A percentile compares a stretch with the other conserved stretches of the same genome.
Evolutionary conservation across 37 sponge, comb jelly and placozoan species (phyloP).

Genomic region (Halisarca cf. caerulea): DNA sequence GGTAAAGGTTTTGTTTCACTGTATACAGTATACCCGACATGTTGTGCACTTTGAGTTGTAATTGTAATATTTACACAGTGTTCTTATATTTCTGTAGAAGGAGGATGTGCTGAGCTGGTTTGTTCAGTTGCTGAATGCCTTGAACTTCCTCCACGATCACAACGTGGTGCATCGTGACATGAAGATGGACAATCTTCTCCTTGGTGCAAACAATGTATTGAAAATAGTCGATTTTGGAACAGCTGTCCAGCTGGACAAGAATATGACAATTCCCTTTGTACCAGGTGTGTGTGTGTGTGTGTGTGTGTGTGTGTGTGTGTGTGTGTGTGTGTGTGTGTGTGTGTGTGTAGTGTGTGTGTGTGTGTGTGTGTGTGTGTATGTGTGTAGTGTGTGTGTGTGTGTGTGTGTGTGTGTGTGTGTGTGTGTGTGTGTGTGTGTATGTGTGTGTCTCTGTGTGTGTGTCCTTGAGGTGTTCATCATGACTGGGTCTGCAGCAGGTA

Average conservation of each 20-base stretch:
- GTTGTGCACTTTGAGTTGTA: background rate
- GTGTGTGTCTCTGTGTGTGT: too few species aligned
- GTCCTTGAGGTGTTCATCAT: too few species aligned
- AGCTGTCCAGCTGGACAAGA: constrained; percentile 45
- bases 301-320: too few species aligned
- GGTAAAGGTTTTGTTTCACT: too few species aligned
- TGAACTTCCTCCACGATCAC: constrained; percentile 62
- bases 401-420: too few species aligned
- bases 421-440: too few species aligned
- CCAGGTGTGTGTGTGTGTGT: constrained; percentile 35
- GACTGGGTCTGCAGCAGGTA: too few species aligned
- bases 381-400: too few species aligned
- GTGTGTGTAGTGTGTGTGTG: too few species aligned
- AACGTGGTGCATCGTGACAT: constrained; percentile 74
- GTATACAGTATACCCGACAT: too few species aligned
- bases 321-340: too few species aligned
- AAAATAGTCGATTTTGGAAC: constrained; percentile 78
- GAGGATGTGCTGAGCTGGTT: constrained; percentile 62
- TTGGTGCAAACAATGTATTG: constrained; percentile 37
- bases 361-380: too few species aligned
- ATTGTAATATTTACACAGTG: background rate
- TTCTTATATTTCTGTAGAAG: constrained; percentile 6
- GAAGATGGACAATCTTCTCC: constrained; percentile 81
- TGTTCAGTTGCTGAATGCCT: constrained; percentile 53
- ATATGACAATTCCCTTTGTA: constrained; percentile 43